Percentiles rank a stretch among this genome's conserved stretches.
These are phyloP conservation scores for Plutomurus gul DNA, from an alignment of 1,140 invertebrate species.

Conservation along the genomic window DNA sequence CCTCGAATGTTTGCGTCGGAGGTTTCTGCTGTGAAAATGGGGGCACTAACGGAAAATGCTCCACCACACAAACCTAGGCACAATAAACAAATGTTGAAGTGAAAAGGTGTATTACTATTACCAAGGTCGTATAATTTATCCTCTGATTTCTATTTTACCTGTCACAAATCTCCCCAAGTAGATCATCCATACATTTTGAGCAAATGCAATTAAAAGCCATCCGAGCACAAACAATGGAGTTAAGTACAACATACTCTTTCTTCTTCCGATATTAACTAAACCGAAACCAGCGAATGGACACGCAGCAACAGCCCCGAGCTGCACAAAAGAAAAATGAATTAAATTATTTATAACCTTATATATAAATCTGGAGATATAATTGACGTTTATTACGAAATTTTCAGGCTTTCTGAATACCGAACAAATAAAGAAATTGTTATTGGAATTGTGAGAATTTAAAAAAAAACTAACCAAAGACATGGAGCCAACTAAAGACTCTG, in stretches of 20 bases:
- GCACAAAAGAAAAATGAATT: background rate
- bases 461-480: slow-evolving; percentile 40
- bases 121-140: background rate
- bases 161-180: slow-evolving; percentile 48
- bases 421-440: no score
- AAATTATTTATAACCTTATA: background rate
- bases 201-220: slow-evolving; percentile 49
- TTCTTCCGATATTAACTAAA: slow-evolving; percentile 40
- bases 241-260: slow-evolving; percentile 44
- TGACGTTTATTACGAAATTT: background rate
- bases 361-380: background rate
- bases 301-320: slow-evolving; percentile 44
- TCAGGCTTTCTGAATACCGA: no score
- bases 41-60: slow-evolving; percentile 57
- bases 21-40: slow-evolving; percentile 68
- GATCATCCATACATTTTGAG: slow-evolving; percentile 40
- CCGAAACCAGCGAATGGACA: slow-evolving; percentile 47
- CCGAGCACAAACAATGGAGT: slow-evolving; percentile 44
- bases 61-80: slow-evolving; percentile 50
- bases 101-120: background rate
- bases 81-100: background rate
- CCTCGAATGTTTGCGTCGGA: slow-evolving; percentile 72
- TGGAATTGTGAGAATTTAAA: background rate
- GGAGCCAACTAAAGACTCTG: slow-evolving; percentile 46
- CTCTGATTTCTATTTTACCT: slow-evolving; percentile 30